Conservation (phyloP, 2,113 vertebrate genomes). For the Pyrgilauda ruficollis region DNA sequence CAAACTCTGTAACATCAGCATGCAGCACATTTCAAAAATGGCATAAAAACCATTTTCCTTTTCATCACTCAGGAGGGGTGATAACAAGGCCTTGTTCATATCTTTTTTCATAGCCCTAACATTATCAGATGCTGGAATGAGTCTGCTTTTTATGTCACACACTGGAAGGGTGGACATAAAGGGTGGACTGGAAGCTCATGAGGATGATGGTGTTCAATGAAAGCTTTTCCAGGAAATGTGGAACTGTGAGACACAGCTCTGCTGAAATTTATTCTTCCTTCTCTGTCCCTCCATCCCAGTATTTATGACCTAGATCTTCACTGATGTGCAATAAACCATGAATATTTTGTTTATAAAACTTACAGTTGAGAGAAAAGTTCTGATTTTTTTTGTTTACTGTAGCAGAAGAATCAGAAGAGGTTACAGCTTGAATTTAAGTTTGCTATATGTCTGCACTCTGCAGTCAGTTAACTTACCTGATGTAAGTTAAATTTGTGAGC, state of each 20-base stretch:
- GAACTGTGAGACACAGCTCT: background rate
- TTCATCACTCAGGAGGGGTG: background rate
- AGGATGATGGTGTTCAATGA: background rate
- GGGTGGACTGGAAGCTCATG: background rate
- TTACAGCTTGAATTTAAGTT: background rate
- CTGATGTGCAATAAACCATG: background rate
- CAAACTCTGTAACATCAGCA: background rate
- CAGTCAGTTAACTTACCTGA: background rate
- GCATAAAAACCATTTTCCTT: background rate
- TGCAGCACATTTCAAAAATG: background rate
- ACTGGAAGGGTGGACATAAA: background rate
- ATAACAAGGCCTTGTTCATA: background rate
- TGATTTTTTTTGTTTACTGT: background rate
- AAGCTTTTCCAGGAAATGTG: background rate
- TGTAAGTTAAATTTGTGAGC: background rate
- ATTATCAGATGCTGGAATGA: background rate
- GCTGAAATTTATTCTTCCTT: background rate
- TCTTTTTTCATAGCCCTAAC: background rate
- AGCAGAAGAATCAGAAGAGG: background rate
- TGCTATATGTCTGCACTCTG: background rate
- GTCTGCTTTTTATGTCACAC: background rate
- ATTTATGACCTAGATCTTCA: background rate
- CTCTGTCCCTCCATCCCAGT: background rate
- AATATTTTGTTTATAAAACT: background rate
- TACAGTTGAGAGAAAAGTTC: fast-evolving